Evolutionary conservation across 2,113 vertebrate species (phyloP), one percentile per base, ranked within the genome.

Genomic region (Mormyrus lacerda): DNA sequence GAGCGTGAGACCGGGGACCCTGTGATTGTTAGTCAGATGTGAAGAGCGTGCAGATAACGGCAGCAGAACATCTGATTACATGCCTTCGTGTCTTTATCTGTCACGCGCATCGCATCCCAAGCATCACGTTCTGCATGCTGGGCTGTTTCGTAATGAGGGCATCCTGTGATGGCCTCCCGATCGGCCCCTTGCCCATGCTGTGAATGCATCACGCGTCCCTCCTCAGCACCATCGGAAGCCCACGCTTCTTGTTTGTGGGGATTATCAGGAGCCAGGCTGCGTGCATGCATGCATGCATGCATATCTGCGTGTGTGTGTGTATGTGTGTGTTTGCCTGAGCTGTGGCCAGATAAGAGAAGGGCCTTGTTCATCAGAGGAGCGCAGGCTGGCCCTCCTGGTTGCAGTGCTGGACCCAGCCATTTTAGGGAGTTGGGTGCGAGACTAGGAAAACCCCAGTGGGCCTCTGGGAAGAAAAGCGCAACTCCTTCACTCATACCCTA

Each of bases 21-120:
- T 93, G 91, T 79, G 85, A 65, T 90, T n/a, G 93, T 90, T 93
- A 91, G 92, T 91, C 31, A 93, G 93, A 91, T 89, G 35, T 89
- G 90, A n/a, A 88, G 91, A 90, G 69, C 2, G 82, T 73, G 89
- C 87, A 8, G 93, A 94, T 94, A 93, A 93, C 92, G 4, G 87
- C 17, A 69, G 87, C 47, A 69, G 89, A 93, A 92, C 92, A 93
- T 94, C 93, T 93, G 94, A 95, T 95, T 93, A 92, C 85, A 82
- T 9, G 6, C 91, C 88, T 89, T 89, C 10, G 61, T 69, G 93
- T 86, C 84, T 91, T 93, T 93, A 92, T 93, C 82, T 39, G 94
- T 95, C 94, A 94, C 88, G 91, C 88, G 89, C 82, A 79, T 79
- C 15, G 35, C 73, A 19, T 79, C 73, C 35, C 35, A 87, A 90